A percentile compares a stretch with the other conserved stretches of the same genome.
Conservation (phyloP, 2,888 invertebrate genomes). For the Rhimphoctona megacephalus region DNA sequence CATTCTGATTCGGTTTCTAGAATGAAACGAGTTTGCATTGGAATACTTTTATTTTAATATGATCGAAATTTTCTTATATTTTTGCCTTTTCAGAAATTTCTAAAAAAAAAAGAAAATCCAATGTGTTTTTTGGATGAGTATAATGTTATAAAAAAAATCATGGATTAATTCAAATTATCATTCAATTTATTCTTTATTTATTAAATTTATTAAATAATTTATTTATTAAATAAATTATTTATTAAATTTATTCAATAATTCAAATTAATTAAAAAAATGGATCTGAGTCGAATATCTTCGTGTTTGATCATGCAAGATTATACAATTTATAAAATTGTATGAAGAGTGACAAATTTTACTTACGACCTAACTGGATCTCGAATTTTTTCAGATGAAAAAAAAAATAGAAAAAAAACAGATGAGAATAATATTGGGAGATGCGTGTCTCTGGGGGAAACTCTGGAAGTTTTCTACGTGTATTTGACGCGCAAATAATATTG, state of each 20-base stretch:
- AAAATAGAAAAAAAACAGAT: neutral
- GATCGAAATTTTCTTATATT: neutral
- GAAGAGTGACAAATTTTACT: neutral
- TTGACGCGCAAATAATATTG: slow-evolving; percentile 36
- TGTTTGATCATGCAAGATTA: neutral
- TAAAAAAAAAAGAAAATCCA: neutral
- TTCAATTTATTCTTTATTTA: too few relatives aligned
- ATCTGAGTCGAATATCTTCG: neutral
- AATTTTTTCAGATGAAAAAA: slow-evolving; percentile 21
- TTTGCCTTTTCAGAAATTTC: neutral
- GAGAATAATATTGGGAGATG: neutral
- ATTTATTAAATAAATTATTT: too few relatives aligned
- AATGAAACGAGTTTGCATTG: slow-evolving; percentile 14
- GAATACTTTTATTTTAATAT: neutral
- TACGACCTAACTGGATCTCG: neutral
- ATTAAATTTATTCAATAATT: too few relatives aligned
- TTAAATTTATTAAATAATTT: too few relatives aligned
- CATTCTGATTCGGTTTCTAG: slow-evolving; percentile 64
- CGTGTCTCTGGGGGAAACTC: neutral
- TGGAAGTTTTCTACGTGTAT: neutral
- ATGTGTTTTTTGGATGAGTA: too few relatives aligned
- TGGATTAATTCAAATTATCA: too few relatives aligned
- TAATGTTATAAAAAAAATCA: neutral
- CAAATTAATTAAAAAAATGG: too few relatives aligned
- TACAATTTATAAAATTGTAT: neutral